Conservation (phyloP, 1,140 invertebrate genomes). For the Drosophila kanapiae region DNA sequence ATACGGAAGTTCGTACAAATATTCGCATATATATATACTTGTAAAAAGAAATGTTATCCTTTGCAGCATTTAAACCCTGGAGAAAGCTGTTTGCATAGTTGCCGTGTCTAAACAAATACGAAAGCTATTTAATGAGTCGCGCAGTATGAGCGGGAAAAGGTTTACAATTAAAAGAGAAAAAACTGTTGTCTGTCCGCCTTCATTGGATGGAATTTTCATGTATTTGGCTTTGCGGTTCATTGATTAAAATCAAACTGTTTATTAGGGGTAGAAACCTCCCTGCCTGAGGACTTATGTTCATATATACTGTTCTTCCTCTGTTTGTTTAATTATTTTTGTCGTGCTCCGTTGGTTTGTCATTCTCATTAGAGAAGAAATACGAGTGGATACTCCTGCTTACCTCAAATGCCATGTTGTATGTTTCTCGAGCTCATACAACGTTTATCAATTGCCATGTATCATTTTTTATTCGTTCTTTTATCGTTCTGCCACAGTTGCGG, state of each 20-base stretch:
- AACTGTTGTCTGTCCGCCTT: conserved; percentile 43
- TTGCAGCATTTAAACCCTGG: conserved; percentile 37
- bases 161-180: conserved; percentile 62
- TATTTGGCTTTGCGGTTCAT: conserved; percentile 77
- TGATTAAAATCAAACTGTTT: conserved; percentile 81
- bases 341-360: conserved; percentile 69
- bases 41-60: conserved; percentile 27
- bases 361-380: conserved; percentile 62
- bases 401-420: conserved; percentile 12
- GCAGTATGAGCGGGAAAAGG: conserved; percentile 46
- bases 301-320: conserved; percentile 46
- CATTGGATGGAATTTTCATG: conserved; percentile 62
- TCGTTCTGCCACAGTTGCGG: conserved; percentile 44
- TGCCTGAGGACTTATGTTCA: neutral
- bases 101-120: conserved; percentile 63
- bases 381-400: conserved; percentile 13
- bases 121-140: conserved; percentile 60
- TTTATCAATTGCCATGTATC: conserved; percentile 71
- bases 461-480: conserved; percentile 37
- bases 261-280: conserved; percentile 33
- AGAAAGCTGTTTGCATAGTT: conserved; percentile 61
- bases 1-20: conserved; percentile 11
- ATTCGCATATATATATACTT: conserved; percentile 3
- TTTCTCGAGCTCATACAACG: neutral
- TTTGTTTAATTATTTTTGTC: conserved; percentile 76